A percentile compares a stretch with the other conserved stretches of the same genome.
phyloP scores from a whole-genome alignment of 1,140 invertebrate species.

The Heterodera schachtii region DNA sequence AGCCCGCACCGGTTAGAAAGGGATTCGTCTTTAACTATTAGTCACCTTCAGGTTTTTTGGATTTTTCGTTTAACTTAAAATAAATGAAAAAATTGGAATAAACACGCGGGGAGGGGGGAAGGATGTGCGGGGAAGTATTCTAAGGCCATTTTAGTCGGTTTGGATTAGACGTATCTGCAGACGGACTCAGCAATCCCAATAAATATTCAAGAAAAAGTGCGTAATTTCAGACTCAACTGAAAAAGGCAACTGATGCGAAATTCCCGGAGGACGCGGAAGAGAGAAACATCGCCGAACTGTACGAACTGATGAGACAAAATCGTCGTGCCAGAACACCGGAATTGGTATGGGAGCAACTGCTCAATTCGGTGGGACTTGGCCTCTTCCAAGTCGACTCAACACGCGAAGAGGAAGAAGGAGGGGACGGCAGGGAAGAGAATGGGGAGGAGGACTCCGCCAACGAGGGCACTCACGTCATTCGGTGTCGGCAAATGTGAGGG shows the following conservation, averaged over 20 bases:
- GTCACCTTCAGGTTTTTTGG: too few species aligned
- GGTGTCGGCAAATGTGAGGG: constrained; percentile 20
- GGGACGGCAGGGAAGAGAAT: not conserved
- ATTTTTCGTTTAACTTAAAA: too few species aligned
- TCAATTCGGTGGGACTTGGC: constrained; percentile 26
- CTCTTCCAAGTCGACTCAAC: constrained; percentile 18
- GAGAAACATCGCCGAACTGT: constrained; percentile 14
- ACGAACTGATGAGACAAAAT: constrained; percentile 33
- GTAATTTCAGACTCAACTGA: constrained; percentile 18
- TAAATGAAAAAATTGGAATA: too few species aligned
- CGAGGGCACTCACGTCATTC: constrained; percentile 2
- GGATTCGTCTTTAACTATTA: not conserved
- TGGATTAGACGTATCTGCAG: too few species aligned
- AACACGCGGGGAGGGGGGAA: too few species aligned
- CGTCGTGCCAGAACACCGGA: constrained; percentile 24
- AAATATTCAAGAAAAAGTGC: too few species aligned
- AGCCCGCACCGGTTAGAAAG: constrained; percentile 29
- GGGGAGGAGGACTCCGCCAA: not conserved
- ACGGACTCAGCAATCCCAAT: too few species aligned
- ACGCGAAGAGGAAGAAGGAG: constrained; percentile 8
- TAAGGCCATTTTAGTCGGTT: too few species aligned
- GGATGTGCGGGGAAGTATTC: too few species aligned
- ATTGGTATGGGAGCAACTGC: constrained; percentile 25
- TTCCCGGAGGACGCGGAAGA: constrained; percentile 33
- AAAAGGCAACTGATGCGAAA: constrained; percentile 19